Evolutionary conservation across 2,888 invertebrate genomes (phyloP).

Genomic region (Epiblema foenella): DNA sequence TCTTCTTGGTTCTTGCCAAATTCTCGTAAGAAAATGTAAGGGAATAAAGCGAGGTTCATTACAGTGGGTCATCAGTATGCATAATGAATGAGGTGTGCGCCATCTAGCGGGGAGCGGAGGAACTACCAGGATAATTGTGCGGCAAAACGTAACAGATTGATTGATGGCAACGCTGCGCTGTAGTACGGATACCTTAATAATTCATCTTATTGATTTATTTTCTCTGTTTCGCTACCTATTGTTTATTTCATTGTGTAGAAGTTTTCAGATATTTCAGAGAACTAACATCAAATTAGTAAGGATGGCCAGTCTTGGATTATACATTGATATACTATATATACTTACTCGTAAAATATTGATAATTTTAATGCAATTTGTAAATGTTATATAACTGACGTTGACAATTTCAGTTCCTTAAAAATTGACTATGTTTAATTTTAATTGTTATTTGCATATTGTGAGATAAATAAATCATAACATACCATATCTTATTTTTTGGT

Average conservation of each 20-base stretch:
- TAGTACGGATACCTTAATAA: conserved; percentile 16
- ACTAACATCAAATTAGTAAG: too few species aligned
- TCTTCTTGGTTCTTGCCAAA: conserved; percentile 73
- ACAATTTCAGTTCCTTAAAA: too few species aligned
- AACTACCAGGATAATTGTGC: conserved; percentile 56
- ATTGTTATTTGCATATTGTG: too few species aligned
- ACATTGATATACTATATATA: too few species aligned
- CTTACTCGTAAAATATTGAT: too few species aligned
- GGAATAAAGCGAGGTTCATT: conserved; percentile 82
- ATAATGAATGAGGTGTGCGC: conserved; percentile 88
- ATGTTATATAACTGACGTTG: too few species aligned
- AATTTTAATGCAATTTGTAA: too few species aligned
- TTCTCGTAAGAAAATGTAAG: conserved; percentile 69
- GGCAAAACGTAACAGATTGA: conserved; percentile 40
- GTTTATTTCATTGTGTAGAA: conserved; percentile 5
- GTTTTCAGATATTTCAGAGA: not conserved
- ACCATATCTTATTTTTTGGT: not conserved
- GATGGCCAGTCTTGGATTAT: too few species aligned
- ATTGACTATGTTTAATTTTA: too few species aligned
- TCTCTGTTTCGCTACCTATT: conserved; percentile 15
- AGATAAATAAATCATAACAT: too few species aligned
- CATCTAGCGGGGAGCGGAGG: conserved; percentile 72
- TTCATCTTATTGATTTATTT: conserved; percentile 26
- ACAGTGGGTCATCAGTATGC: conserved; percentile 90
- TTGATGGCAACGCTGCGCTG: conserved; percentile 41